A percentile compares a stretch with the other conserved stretches of the same genome.
These are phyloP conservation scores for Chamaetylas fuelleborni DNA, from an alignment of 2,113 vertebrate genomes.

Conservation along the genomic window DNA sequence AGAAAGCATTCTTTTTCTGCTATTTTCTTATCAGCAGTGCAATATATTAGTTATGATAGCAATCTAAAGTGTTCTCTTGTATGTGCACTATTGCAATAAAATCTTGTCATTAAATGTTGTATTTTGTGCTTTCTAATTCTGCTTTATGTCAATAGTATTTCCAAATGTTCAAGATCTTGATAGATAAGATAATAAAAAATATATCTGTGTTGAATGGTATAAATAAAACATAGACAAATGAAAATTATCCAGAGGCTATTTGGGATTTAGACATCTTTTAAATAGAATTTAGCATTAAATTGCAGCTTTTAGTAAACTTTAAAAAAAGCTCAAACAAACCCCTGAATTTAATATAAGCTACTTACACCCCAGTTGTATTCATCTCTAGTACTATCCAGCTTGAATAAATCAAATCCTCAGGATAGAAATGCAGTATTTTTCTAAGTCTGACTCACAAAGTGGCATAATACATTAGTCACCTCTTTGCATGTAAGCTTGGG, in stretches of 20 bases:
- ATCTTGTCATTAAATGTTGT: background rate
- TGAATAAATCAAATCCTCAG: slow-evolving; percentile 40
- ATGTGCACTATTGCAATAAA: background rate
- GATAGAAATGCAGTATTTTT: slow-evolving; percentile 9
- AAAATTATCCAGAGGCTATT: slow-evolving; percentile 5
- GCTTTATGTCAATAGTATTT: background rate
- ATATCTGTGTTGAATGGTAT: background rate
- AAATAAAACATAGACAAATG: background rate
- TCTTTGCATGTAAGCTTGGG: background rate
- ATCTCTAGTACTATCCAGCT: background rate
- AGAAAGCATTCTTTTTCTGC: background rate
- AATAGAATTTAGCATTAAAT: slow-evolving; percentile 11
- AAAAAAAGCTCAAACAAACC: background rate
- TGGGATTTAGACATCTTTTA: background rate
- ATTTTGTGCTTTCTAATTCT: background rate
- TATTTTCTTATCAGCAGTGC: background rate
- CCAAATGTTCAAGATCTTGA: background rate
- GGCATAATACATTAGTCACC: slow-evolving; percentile 16
- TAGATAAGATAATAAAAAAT: background rate
- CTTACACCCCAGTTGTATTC: background rate
- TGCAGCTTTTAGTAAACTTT: background rate
- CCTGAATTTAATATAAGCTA: slow-evolving; percentile 9
- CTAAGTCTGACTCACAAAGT: slow-evolving; percentile 41
- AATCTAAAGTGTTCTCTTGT: background rate
- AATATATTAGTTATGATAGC: background rate